Percentiles rank a stretch among this genome's conserved stretches.
These are phyloP conservation scores for Ceyx margarethae DNA, from an alignment of 2,113 vertebrate genomes.

Conservation along the genomic window DNA sequence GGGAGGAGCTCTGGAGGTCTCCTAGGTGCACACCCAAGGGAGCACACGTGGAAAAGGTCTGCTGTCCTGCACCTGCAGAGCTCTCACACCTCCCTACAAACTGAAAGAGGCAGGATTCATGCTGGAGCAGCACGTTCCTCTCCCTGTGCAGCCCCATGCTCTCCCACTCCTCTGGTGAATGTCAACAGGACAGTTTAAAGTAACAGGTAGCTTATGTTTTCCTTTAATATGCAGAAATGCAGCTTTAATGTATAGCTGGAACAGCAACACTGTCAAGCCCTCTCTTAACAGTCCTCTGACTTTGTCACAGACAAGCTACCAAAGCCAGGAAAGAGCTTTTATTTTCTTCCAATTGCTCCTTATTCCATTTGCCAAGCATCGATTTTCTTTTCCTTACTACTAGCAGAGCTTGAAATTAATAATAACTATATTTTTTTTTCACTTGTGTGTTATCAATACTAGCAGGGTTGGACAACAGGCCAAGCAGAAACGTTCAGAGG, in stretches of 20 bases:
- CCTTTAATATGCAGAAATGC: not conserved
- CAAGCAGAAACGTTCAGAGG: not conserved
- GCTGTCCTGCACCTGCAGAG: not conserved
- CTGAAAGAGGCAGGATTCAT: fast-evolving
- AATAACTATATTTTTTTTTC: conserved; percentile 37
- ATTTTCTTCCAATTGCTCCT: not conserved
- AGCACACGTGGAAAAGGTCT: not conserved
- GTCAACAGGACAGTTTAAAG: not conserved
- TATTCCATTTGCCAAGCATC: conserved; percentile 41
- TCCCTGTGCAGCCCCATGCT: fast-evolving
- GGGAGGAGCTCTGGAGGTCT: not conserved
- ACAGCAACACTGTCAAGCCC: not conserved
- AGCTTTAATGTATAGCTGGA: not conserved
- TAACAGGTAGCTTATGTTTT: not conserved
- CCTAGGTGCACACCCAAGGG: not conserved
- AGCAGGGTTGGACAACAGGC: not conserved
- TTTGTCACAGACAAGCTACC: not conserved
- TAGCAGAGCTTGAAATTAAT: conserved; percentile 61
- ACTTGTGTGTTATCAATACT: not conserved
- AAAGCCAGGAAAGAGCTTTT: not conserved
- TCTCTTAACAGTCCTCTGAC: not conserved
- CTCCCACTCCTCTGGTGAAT: not conserved
- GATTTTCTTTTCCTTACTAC: conserved; percentile 47
- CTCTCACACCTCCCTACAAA: not conserved
- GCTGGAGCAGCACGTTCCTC: not conserved